Evolutionary conservation across 2,888 invertebrate genomes (phyloP), one percentile per base, ranked within the genome.

Genomic region (Germaria angustata): DNA sequence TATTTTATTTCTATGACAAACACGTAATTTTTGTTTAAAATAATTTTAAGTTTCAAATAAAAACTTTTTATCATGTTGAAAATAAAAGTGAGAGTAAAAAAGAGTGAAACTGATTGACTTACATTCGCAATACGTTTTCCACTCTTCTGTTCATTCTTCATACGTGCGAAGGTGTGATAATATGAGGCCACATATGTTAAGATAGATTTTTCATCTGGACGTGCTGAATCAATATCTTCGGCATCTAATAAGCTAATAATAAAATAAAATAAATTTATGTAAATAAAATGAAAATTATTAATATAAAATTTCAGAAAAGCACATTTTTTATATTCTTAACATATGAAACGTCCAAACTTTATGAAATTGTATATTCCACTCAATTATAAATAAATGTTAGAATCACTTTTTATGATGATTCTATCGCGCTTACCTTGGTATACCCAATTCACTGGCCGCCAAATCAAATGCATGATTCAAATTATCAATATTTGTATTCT

Each of bases 111-210:
- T n/a, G n/a, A n/a, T 0, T 15, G 8, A 91, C 93, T 93, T 91
- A 98, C 98, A 92, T 99, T 99, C 46, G 98, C 99, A 89, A 99
- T 99, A 90, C 99, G 94, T 87, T 97, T 95, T 36, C 99, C 99
- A 86, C 98, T 98, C 91, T 99, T 99, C 92, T 97, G 96, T 90
- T 99, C 99, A 89, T 97, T 98, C 93, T 99, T 99, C 98, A 99
- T 98, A 86, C 98, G 94, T 53, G 99, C 99, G 92, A 99, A 99
- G 76, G 99, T 98, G 92, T 99, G 99, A 92, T 99, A 99, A 92
- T 99, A 99, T 15, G 98, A 98, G 1, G 99, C 99, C 41, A 99
- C 98, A 90, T 99, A 99, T 22, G 99, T 99, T 93, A 99, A 97
- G 90, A 99, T 97, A 36, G 98, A 98, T 92, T 99, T 99, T 92